phyloP scores from a whole-genome alignment of 2,113 vertebrate species.

The Notarius lentiginosus region DNA sequence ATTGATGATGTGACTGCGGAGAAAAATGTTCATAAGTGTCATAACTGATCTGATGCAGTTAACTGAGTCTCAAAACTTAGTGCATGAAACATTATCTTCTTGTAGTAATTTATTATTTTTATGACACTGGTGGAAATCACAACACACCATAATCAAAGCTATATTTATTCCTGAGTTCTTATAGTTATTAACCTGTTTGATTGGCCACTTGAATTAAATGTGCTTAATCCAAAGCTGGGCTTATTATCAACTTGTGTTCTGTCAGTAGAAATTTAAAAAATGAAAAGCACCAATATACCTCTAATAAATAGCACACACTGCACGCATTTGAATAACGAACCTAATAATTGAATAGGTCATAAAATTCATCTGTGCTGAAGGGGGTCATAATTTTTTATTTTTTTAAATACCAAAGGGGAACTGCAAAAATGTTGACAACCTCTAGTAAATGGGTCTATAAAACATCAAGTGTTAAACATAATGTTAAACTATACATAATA shows the following conservation, averaged over 20 bases:
- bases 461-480: background rate
- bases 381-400: background rate
- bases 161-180: background rate
- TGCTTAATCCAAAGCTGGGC: background rate
- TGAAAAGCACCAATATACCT: background rate
- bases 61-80: background rate
- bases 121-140: background rate
- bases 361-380: background rate
- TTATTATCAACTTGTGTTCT: background rate
- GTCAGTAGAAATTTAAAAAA: background rate
- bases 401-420: background rate
- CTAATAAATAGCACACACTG: background rate
- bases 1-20: slow-evolving; percentile 19
- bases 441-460: background rate
- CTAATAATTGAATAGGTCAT: background rate
- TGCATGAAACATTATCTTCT: background rate
- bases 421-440: background rate
- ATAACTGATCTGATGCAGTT: background rate
- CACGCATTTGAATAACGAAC: background rate
- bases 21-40: slow-evolving; percentile 1
- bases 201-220: background rate
- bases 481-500: background rate
- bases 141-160: background rate
- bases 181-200: background rate
- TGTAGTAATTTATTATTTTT: background rate